phyloP scores from a whole-genome alignment of 2,113 vertebrate species.

The Ictalurus furcatus region DNA sequence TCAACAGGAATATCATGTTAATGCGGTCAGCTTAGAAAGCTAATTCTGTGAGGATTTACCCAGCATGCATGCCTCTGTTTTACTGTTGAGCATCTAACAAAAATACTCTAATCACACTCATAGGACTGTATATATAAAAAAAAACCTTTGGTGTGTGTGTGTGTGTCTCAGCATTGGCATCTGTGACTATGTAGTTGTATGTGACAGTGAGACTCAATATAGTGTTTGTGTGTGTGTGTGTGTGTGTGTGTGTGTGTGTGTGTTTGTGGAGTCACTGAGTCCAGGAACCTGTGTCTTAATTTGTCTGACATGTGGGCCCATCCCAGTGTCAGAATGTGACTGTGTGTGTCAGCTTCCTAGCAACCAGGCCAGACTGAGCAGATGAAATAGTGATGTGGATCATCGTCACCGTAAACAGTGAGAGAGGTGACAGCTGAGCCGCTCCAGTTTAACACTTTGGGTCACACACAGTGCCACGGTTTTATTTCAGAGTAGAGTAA shows the following conservation, averaged over 20 bases:
- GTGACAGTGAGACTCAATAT: not conserved
- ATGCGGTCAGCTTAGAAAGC: not conserved
- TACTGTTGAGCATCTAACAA: not conserved
- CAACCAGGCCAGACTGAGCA: conserved; percentile 26
- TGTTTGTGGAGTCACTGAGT: conserved; percentile 10
- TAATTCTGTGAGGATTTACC: conserved; percentile 23
- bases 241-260: not conserved
- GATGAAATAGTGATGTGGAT: conserved; percentile 21
- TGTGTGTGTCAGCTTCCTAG: conserved; percentile 45
- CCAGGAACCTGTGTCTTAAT: conserved; percentile 27
- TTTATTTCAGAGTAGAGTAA: not conserved
- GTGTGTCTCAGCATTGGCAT: not conserved
- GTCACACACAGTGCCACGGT: not conserved
- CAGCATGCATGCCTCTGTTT: conserved; percentile 12
- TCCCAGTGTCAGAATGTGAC: conserved; percentile 39
- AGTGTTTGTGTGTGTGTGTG: not conserved
- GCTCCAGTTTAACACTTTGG: not conserved
- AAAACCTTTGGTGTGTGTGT: not conserved
- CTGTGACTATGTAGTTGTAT: not conserved
- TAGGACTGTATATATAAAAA: not conserved
- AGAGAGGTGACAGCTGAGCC: conserved; percentile 42
- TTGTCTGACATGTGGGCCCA: conserved; percentile 48
- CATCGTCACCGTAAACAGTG: conserved; percentile 23
- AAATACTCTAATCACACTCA: not conserved
- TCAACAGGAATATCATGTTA: conserved; percentile 15